Percentiles rank a stretch among this genome's conserved stretches.
Conservation (phyloP, 2,888 invertebrate genomes). For the Vesta saturnalis region DNA sequence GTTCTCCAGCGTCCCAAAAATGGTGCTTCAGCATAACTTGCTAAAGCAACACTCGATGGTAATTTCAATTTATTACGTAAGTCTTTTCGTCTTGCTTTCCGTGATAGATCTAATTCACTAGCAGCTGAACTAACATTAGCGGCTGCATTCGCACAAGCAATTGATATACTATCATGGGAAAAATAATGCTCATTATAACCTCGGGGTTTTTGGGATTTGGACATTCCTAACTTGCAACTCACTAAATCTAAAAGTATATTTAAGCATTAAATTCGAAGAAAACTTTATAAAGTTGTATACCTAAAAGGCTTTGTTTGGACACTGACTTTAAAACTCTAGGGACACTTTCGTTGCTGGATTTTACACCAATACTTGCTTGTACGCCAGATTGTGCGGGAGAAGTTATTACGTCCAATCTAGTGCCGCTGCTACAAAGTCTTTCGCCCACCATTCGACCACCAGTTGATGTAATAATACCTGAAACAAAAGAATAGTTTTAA, state of each 20-base stretch:
- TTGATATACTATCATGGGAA: constrained; percentile 78
- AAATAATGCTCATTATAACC: constrained; percentile 65
- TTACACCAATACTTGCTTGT: constrained; percentile 54
- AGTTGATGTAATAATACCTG: constrained; percentile 61
- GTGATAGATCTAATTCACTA: constrained; percentile 82
- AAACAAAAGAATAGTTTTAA: constrained; percentile 30
- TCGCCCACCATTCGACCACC: constrained; percentile 65
- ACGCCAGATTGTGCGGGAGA: constrained; percentile 51
- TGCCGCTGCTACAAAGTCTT: constrained; percentile 66
- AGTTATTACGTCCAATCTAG: constrained; percentile 60
- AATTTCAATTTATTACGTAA: constrained; percentile 70
- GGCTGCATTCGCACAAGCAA: constrained; percentile 68
- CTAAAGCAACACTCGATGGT: constrained; percentile 67
- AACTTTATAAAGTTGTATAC: constrained; percentile 52
- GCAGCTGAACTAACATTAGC: constrained; percentile 72
- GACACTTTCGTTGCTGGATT: constrained; percentile 63
- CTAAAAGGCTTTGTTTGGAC: constrained; percentile 71
- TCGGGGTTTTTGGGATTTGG: constrained; percentile 51
- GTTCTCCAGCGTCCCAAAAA: constrained; percentile 74
- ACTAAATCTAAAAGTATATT: constrained; percentile 71
- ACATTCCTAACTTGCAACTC: constrained; percentile 81
- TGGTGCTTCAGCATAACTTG: constrained; percentile 80
- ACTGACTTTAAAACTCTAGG: constrained; percentile 65
- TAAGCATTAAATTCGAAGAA: not conserved
- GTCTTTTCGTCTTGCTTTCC: constrained; percentile 74